Base-by-base conservation (phyloP, 2,113 vertebrate genomes). In the Heloderma charlesbogerti region DNA sequence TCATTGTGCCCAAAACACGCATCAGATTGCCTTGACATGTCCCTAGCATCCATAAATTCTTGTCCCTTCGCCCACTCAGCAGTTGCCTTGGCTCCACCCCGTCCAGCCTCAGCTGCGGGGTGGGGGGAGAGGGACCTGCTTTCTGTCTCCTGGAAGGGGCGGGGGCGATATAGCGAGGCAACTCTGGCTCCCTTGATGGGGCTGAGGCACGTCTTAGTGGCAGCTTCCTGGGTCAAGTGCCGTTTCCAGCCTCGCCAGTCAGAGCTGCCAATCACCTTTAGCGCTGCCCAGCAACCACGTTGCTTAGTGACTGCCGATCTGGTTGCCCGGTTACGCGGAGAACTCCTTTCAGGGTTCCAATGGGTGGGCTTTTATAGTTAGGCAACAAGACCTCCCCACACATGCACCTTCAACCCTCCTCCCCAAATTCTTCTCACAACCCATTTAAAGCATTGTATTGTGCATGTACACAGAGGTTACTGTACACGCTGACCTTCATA, bases 221-320 rank as follows among this genome's bases (percentile, higher is more conserved):
- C 80, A 63, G 82, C 94, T 94, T 96, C 96, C 93, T 92, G 95
- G 97, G 97, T 97, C 97, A 97, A 97, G 96, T 95, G 96, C 97
- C 95, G 97, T 97, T 97, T 96, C 97, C 89, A 92, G 93, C 97
- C 97, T 95, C 97, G n/a, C n/a, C 96, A 97, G 97, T 97, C 96
- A 96, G 96, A 97, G 96, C 97, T 98, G 98, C 97, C 97, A 98
- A 97, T 98, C 98, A 98, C 91, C 93, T 95, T 96, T 96, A 48
- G 66, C 93, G 97, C 97, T 97, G 97, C 96, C 94, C 97, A 97
- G 98, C 97, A 98, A 98, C 97, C 90, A 51, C 10, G 96, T 96
- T 87, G 94, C 96, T 87, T 95, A 92, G 96, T 91, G 95, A 96
- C 94, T 92, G 92, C 87, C 83, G 90, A 87, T 92, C 86, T 83